Evolutionary conservation across 1,140 invertebrate species (phyloP).

Genomic region (Maniola jurtina): DNA sequence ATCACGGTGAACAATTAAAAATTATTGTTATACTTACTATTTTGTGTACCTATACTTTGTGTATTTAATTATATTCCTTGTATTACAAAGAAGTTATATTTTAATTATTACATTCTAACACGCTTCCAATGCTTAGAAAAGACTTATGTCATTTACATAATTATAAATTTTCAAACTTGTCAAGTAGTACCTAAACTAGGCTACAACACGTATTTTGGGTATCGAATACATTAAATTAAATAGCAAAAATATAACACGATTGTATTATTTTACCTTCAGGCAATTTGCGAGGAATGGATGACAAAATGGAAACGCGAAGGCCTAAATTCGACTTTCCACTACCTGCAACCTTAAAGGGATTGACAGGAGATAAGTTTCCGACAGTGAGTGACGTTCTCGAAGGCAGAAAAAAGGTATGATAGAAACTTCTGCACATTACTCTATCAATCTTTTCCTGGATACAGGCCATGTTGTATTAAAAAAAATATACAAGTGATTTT

Average conservation of each 20-base stretch:
- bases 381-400: slow-evolving; percentile 63
- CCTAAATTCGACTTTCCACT: slow-evolving; percentile 64
- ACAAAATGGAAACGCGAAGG: slow-evolving; percentile 56
- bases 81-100: too few species aligned
- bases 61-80: too few species aligned
- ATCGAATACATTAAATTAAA: too few species aligned
- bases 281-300: slow-evolving; percentile 53
- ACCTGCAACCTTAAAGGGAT: slow-evolving; percentile 50
- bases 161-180: too few species aligned
- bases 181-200: too few species aligned
- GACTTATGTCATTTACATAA: too few species aligned
- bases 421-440: not conserved
- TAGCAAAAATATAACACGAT: not conserved
- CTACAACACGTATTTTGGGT: too few species aligned
- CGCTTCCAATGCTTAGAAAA: too few species aligned
- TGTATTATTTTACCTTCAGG: slow-evolving; percentile 35
- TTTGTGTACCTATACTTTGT: not conserved
- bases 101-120: too few species aligned
- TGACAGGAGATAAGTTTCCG: slow-evolving; percentile 53
- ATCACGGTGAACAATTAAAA: slow-evolving; percentile 45
- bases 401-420: slow-evolving; percentile 43
- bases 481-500: not conserved
- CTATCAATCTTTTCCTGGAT: not conserved
- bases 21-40: not conserved
- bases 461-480: not conserved